Conservation (phyloP, 2,797 vertebrate genomes). For the Semotilus atromaculatus region DNA sequence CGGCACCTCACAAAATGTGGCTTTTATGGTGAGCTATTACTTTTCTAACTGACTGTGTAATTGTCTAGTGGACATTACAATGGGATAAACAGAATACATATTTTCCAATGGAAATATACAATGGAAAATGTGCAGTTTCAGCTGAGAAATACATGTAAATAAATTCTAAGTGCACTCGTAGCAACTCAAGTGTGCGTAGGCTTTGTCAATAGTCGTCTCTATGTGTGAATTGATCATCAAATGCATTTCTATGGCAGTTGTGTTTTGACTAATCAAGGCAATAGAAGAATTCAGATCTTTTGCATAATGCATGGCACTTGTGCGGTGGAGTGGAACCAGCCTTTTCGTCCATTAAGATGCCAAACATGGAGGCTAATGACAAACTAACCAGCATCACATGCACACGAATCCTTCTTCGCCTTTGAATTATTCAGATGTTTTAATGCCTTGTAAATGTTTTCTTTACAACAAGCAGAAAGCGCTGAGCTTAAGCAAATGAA, state of each 20-base stretch:
- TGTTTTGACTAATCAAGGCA: conserved; percentile 29
- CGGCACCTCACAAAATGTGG: not conserved
- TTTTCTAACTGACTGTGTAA: not conserved
- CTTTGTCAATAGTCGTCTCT: not conserved
- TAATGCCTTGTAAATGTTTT: conserved; percentile 48
- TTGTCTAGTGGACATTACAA: not conserved
- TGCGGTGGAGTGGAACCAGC: conserved; percentile 34
- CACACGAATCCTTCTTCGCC: conserved; percentile 3
- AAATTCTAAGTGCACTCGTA: not conserved
- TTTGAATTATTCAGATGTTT: conserved; percentile 56
- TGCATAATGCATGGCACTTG: conserved; percentile 51
- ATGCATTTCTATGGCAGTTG: conserved; percentile 14
- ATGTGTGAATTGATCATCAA: conserved; percentile 25
- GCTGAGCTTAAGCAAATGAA: conserved; percentile 32
- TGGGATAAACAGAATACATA: too few relatives aligned
- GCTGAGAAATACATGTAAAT: conserved; percentile 20
- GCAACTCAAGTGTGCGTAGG: not conserved
- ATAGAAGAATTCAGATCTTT: conserved; percentile 32
- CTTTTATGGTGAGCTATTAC: not conserved
- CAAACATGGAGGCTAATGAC: conserved; percentile 47
- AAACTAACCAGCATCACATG: conserved; percentile 42
- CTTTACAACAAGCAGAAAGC: conserved; percentile 29
- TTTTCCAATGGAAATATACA: not conserved
- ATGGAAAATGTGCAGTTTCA: not conserved
- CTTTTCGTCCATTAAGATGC: conserved; percentile 50